Conservation (phyloP, 2,797 vertebrate genomes). For the Typhlichthys eigenmanni region DNA sequence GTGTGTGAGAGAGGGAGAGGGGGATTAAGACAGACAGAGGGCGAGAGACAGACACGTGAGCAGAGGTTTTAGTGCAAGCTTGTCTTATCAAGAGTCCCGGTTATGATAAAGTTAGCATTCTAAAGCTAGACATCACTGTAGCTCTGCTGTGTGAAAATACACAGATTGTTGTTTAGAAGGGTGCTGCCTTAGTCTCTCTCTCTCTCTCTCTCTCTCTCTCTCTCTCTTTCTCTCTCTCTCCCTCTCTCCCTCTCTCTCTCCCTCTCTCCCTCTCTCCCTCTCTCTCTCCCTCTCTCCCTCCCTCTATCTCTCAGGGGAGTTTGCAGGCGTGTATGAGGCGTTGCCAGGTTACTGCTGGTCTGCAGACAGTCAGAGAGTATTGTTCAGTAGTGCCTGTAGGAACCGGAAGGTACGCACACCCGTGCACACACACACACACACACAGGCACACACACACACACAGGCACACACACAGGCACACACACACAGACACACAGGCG, state of each 20-base stretch:
- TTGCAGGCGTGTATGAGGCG: conserved; percentile 78
- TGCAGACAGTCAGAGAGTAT: conserved; percentile 71
- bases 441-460: neutral
- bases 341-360: conserved; percentile 79
- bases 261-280: neutral
- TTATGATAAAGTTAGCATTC: conserved; percentile 48
- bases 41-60: conserved; percentile 31
- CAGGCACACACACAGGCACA: neutral
- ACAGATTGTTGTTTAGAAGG: conserved; percentile 49
- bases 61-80: conserved; percentile 30
- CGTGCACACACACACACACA: conserved; percentile 3
- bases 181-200: conserved; percentile 48
- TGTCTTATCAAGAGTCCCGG: conserved; percentile 55
- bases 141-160: conserved; percentile 29
- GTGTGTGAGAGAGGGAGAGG: conserved; percentile 7
- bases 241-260: neutral
- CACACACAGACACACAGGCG: neutral
- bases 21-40: neutral
- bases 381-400: conserved; percentile 79
- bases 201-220: neutral
- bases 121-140: conserved; percentile 20
- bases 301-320: conserved; percentile 60
- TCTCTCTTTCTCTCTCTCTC: neutral
- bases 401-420: conserved; percentile 75
- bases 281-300: neutral